Conservation (phyloP, 2,113 vertebrate genomes). For the Aptenodytes patagonicus region DNA sequence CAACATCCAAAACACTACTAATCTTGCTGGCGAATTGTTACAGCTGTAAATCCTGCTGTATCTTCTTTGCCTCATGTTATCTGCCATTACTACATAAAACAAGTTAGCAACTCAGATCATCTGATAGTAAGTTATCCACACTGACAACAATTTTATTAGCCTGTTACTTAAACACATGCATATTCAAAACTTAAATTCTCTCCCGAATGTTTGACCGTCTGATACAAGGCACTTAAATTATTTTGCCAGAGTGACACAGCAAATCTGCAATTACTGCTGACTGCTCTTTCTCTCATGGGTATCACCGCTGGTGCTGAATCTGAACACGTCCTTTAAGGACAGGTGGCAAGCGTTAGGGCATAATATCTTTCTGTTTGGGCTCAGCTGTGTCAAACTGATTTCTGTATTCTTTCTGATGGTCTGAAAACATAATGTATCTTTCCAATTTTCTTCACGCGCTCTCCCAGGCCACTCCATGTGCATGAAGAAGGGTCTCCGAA, state of each 20-base stretch:
- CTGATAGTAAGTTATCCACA: background rate
- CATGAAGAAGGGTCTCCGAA: background rate
- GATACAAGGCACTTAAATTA: rapidly evolving
- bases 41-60: background rate
- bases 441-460: rapidly evolving
- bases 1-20: background rate
- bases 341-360: background rate
- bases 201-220: background rate
- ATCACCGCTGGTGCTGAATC: background rate
- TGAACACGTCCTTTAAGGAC: background rate
- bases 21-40: background rate
- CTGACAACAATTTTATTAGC: background rate
- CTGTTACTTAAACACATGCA: background rate
- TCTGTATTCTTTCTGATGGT: background rate
- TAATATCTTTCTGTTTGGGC: background rate
- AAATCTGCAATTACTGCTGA: background rate
- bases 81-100: background rate
- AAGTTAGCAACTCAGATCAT: background rate
- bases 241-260: background rate
- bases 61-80: background rate
- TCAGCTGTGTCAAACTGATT: background rate
- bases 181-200: background rate
- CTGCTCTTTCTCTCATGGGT: background rate
- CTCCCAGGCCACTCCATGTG: rapidly evolving
- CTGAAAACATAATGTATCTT: background rate